Percentiles rank a stretch among this genome's conserved stretches.
Evolutionary conservation across 2,113 vertebrate species (phyloP).

Genomic region (Oxyura jamaicensis): DNA sequence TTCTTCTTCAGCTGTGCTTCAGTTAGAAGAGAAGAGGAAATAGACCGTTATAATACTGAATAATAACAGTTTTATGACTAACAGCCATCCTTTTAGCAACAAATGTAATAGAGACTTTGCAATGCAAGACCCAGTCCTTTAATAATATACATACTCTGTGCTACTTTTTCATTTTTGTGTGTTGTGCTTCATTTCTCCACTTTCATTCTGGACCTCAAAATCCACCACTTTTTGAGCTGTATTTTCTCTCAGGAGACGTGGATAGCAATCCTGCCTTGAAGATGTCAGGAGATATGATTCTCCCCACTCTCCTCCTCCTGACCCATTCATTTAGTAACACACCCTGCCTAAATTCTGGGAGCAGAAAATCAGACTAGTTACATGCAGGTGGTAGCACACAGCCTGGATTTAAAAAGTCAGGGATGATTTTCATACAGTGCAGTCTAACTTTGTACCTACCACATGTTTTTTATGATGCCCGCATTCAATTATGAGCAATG

Average conservation of each 20-base stretch:
- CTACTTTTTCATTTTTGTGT: not conserved
- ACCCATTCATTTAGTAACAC: not conserved
- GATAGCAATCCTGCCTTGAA: not conserved
- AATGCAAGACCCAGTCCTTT: not conserved
- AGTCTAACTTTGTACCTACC: not conserved
- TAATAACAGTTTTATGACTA: not conserved
- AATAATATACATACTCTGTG: not conserved
- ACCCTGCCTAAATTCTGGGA: not conserved
- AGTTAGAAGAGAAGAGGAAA: constrained; percentile 15
- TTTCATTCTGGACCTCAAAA: not conserved
- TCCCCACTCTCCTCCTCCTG: not conserved
- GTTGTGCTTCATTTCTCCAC: not conserved
- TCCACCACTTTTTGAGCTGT: not conserved
- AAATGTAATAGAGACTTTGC: not conserved
- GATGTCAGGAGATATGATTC: not conserved
- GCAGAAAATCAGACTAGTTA: not conserved
- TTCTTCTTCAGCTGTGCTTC: not conserved
- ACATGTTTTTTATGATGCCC: not conserved
- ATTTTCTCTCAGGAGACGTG: not conserved
- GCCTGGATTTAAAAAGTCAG: not conserved
- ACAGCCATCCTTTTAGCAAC: not conserved
- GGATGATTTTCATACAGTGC: not conserved
- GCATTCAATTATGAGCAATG: not conserved
- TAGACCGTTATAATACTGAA: not conserved
- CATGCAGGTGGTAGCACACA: not conserved